These are phyloP conservation scores for Pomatorhinus ruficollis DNA, from an alignment of 2,113 vertebrate species.

Conservation along the genomic window DNA sequence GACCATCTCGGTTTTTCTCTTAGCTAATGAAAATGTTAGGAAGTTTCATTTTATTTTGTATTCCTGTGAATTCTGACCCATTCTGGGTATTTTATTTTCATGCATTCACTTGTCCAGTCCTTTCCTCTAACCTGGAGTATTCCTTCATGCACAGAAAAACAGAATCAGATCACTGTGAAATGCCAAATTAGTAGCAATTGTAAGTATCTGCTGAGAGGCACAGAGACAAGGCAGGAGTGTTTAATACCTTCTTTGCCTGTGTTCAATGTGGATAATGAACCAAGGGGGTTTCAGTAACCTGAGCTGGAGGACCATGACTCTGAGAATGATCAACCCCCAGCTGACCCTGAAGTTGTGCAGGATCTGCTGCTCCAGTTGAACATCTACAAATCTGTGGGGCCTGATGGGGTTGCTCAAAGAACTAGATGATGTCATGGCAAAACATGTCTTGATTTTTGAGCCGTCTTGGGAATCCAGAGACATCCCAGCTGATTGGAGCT, in stretches of 20 bases:
- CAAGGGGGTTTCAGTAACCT: background rate
- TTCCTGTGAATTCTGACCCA: background rate
- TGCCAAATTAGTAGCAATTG: background rate
- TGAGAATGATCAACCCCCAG: background rate
- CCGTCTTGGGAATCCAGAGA: background rate
- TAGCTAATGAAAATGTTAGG: background rate
- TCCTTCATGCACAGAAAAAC: background rate
- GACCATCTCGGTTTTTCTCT: accelerated
- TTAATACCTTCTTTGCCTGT: background rate
- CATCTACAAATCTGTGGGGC: background rate
- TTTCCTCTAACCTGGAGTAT: background rate
- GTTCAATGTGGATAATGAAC: background rate
- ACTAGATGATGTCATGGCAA: background rate
- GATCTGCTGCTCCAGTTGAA: background rate
- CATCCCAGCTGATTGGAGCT: accelerated
- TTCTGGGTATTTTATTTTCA: background rate
- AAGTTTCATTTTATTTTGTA: background rate
- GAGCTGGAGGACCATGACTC: background rate
- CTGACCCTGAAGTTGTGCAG: background rate
- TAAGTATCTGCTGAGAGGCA: background rate
- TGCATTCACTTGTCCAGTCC: background rate
- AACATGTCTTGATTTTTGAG: background rate
- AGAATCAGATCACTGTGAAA: background rate
- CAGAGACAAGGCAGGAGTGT: background rate
- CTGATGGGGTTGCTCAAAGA: background rate